phyloP scores from a whole-genome alignment of 2,113 vertebrate species.

The Tenebrosternarchus preto region DNA sequence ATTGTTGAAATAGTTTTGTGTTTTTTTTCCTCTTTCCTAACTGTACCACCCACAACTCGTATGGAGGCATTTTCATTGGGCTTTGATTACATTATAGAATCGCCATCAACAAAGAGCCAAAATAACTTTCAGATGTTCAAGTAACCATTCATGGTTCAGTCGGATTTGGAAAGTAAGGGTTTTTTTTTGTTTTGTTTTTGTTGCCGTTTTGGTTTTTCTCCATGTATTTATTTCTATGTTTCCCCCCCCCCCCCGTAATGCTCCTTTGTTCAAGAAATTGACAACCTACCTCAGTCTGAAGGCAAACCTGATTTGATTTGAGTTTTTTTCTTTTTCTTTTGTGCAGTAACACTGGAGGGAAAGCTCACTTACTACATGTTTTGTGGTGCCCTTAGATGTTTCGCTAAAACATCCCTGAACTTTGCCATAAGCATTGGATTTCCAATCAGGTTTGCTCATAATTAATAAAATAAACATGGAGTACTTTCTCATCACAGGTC shows the following conservation, averaged over 20 bases:
- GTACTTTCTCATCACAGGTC: constrained; percentile 6
- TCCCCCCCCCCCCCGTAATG: not conserved
- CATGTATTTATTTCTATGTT: no score
- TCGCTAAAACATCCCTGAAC: constrained; percentile 31
- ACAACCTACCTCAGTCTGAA: constrained; percentile 81
- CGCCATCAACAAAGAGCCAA: constrained; percentile 9
- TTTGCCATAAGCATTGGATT: constrained; percentile 21
- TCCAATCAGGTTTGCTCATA: constrained; percentile 31
- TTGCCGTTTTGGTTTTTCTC: constrained; percentile 54
- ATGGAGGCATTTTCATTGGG: constrained; percentile 33
- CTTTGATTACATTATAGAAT: constrained; percentile 13
- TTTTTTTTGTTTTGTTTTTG: constrained; percentile 13
- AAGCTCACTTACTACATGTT: constrained; percentile 23
- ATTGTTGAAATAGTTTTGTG: constrained; percentile 62
- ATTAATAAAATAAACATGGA: constrained; percentile 18
- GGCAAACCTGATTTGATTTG: constrained; percentile 66
- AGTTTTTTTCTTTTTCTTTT: constrained; percentile 31
- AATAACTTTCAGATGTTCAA: not conserved
- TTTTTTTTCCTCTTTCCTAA: constrained; percentile 59
- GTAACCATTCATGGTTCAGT: constrained; percentile 26
- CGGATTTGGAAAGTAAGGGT: constrained; percentile 24
- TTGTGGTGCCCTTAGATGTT: constrained; percentile 32
- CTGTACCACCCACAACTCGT: not conserved
- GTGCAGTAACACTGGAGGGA: constrained; percentile 51
- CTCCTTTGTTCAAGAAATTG: constrained; percentile 67